Conservation (phyloP, 2,113 vertebrate genomes). For the Origma solitaria region DNA sequence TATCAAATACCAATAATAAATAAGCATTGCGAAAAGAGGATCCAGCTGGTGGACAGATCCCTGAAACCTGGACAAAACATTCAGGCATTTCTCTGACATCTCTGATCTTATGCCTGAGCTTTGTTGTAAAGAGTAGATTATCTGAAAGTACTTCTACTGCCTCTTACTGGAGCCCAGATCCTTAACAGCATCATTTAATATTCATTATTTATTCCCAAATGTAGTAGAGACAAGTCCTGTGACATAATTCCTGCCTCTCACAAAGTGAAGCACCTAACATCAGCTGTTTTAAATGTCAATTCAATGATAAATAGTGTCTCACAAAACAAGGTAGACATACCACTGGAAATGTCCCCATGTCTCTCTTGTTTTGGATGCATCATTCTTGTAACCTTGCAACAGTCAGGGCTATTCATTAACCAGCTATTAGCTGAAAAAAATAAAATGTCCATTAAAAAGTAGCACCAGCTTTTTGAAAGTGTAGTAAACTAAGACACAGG, state of each 20-base stretch:
- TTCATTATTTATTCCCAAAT: background rate
- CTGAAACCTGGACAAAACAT: background rate
- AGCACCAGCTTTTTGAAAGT: background rate
- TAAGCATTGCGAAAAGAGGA: background rate
- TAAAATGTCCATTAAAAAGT: background rate
- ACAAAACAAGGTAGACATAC: conserved; percentile 22
- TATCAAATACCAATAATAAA: background rate
- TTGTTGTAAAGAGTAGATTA: background rate
- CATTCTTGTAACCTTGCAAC: conserved; percentile 2
- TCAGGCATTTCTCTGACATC: background rate
- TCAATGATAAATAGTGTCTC: background rate
- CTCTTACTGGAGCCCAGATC: background rate
- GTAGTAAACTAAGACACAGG: background rate
- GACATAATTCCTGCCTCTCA: background rate
- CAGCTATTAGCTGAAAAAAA: conserved; percentile 17
- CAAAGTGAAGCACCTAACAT: background rate
- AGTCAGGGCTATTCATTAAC: conserved; percentile 29
- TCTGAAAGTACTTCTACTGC: background rate
- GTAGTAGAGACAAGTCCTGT: background rate
- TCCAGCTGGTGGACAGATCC: background rate
- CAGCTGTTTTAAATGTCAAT: background rate
- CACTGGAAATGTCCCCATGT: conserved; percentile 8
- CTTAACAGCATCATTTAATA: background rate
- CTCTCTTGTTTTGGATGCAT: conserved; percentile 2
- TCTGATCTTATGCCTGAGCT: background rate